Evolutionary conservation across 1,140 invertebrate species (phyloP).

Genomic region (Drosophila insularis): DNA sequence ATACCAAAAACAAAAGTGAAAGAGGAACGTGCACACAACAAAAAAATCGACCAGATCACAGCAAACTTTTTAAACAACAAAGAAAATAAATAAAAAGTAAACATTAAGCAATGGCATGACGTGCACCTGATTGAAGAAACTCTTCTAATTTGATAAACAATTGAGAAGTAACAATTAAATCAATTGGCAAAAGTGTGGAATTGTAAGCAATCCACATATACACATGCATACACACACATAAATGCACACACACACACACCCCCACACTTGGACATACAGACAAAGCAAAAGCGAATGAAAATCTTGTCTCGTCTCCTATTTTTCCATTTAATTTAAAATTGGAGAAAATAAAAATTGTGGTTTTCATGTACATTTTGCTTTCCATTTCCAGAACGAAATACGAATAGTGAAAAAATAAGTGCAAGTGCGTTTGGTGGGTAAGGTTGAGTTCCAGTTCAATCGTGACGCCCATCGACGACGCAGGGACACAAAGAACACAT

Average conservation of each 20-base stretch:
- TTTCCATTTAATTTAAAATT: conserved; percentile 11
- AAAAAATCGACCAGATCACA: conserved; percentile 49
- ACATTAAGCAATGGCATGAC: not conserved
- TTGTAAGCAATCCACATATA: conserved; percentile 36
- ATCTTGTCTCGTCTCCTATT: conserved; percentile 44
- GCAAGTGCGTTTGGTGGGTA: conserved; percentile 18
- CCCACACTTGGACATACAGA: conserved; percentile 13
- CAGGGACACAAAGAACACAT: conserved; percentile 6
- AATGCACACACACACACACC: conserved; percentile 23
- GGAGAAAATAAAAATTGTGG: not conserved
- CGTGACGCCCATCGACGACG: conserved; percentile 2
- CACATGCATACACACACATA: conserved; percentile 25
- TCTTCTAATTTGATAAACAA: not conserved
- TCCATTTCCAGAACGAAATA: not conserved
- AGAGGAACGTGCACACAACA: conserved; percentile 61
- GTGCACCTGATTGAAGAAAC: not conserved
- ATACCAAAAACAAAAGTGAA: conserved; percentile 41
- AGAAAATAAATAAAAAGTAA: conserved; percentile 9
- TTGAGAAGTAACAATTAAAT: not conserved
- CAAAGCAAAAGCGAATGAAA: conserved; percentile 47
- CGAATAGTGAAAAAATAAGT: not conserved
- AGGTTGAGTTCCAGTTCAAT: not conserved
- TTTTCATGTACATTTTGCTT: not conserved
- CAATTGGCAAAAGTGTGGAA: conserved; percentile 9
- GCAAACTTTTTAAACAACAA: conserved; percentile 36